Percentiles rank a stretch among this genome's conserved stretches.
These are phyloP conservation scores for Andricus grossulariae DNA, from an alignment of 1,140 invertebrate genomes.

Conservation along the genomic window DNA sequence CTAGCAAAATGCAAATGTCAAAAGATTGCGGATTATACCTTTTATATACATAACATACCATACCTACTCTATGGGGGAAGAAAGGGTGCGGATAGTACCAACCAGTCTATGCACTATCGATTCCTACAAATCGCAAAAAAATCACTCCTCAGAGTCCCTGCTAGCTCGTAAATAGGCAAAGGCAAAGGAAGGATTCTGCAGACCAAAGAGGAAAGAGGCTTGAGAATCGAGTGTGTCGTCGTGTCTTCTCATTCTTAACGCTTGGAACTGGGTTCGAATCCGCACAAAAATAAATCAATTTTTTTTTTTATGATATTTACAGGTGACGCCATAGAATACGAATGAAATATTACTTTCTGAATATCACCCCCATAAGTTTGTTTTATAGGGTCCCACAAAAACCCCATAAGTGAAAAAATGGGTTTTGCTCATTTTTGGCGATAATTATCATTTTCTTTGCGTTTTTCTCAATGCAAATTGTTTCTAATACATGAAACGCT, in stretches of 20 bases:
- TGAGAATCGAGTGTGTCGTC: slow-evolving; percentile 9
- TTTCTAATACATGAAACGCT: no score
- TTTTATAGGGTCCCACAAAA: no score
- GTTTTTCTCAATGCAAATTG: no score
- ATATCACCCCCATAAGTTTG: no score
- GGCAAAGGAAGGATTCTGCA: background rate
- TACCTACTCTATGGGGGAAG: background rate
- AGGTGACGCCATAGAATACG: no score
- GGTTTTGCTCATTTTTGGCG: no score
- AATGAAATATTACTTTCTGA: no score
- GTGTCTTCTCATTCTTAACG: background rate
- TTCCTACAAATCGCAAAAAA: slow-evolving; percentile 22
- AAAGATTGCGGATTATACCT: slow-evolving; percentile 35
- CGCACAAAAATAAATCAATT: no score
- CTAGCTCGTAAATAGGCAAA: slow-evolving; percentile 15
- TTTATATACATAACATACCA: background rate
- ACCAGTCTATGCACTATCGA: background rate
- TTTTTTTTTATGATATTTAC: no score
- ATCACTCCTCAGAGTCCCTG: background rate
- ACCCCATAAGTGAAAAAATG: no score
- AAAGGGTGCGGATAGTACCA: background rate
- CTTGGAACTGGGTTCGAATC: no score
- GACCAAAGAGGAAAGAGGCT: background rate
- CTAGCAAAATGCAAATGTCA: slow-evolving; percentile 45
- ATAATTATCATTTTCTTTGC: no score